These are phyloP conservation scores for Dryoscopus gambensis DNA, from an alignment of 2,113 vertebrate genomes.

Conservation along the genomic window DNA sequence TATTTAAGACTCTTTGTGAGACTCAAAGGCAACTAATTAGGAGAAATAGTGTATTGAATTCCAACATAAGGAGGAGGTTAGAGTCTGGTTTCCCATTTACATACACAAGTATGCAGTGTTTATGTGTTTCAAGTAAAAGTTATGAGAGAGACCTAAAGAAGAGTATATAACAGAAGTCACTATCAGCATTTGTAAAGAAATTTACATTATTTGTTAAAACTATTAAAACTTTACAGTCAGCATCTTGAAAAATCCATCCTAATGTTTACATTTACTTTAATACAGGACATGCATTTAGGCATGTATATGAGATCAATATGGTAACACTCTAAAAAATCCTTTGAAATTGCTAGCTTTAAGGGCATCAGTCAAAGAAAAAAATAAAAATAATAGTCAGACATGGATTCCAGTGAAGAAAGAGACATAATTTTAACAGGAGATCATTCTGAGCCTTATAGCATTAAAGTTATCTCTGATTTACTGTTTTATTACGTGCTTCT, in stretches of 20 bases:
- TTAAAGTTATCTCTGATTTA: neutral
- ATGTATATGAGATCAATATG: neutral
- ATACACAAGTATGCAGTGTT: neutral
- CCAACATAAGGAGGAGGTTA: neutral
- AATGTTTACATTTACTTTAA: neutral
- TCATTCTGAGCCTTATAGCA: neutral
- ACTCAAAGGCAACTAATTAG: slow-evolving; percentile 37
- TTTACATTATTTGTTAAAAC: neutral
- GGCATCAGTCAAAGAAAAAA: neutral
- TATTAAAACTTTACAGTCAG: neutral
- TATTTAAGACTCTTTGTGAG: slow-evolving; percentile 7
- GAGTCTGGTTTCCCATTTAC: neutral
- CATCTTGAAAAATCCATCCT: neutral
- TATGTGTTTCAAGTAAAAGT: neutral
- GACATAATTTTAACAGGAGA: neutral
- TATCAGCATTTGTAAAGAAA: neutral
- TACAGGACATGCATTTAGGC: neutral
- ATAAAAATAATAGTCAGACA: neutral
- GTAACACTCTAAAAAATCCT: neutral
- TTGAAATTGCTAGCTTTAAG: neutral
- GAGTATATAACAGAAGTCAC: neutral
- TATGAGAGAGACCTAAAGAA: neutral
- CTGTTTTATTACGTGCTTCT: neutral
- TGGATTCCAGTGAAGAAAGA: neutral
- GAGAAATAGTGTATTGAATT: slow-evolving; percentile 19